Percentiles rank a stretch among this genome's conserved stretches.
Evolutionary conservation across 2,888 invertebrate genomes (phyloP).

Genomic region (Ptychoptera albimana): DNA sequence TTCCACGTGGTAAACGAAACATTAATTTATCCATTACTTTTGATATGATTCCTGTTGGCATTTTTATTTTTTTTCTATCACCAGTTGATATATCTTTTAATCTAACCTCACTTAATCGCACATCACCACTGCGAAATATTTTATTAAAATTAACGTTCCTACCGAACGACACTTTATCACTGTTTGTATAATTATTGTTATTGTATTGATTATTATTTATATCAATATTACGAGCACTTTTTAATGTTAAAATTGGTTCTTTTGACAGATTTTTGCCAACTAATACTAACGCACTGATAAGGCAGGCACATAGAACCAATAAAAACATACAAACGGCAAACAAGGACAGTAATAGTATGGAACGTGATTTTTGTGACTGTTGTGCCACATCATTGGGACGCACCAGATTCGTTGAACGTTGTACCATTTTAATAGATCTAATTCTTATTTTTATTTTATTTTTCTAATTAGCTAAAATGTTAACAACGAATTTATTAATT

Average conservation of each 20-base stretch:
- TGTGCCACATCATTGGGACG: no score
- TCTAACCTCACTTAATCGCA: slow-evolving; percentile 4
- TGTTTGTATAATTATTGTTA: no score
- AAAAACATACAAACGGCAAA: slow-evolving; percentile 27
- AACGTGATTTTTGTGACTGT: no score
- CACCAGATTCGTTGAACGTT: no score
- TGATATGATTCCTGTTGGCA: slow-evolving; percentile 18
- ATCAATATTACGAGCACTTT: background rate
- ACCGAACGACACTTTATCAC: no score
- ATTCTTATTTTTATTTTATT: no score
- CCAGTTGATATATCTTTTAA: background rate
- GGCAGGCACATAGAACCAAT: slow-evolving; percentile 23
- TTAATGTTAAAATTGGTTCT: background rate
- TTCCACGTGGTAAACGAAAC: slow-evolving; percentile 40
- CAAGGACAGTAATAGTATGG: slow-evolving; percentile 18
- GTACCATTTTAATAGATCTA: no score
- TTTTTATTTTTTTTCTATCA: background rate
- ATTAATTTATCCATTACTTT: slow-evolving; percentile 23
- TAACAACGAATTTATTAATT: no score
- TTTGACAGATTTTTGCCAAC: slow-evolving; percentile 18
- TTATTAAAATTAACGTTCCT: no score
- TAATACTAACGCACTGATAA: slow-evolving; percentile 25
- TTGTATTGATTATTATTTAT: background rate
- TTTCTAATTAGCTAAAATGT: no score
- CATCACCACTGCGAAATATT: no score